Base-by-base conservation (phyloP, 2,888 invertebrate genomes). In the Anaspis maculata region DNA sequence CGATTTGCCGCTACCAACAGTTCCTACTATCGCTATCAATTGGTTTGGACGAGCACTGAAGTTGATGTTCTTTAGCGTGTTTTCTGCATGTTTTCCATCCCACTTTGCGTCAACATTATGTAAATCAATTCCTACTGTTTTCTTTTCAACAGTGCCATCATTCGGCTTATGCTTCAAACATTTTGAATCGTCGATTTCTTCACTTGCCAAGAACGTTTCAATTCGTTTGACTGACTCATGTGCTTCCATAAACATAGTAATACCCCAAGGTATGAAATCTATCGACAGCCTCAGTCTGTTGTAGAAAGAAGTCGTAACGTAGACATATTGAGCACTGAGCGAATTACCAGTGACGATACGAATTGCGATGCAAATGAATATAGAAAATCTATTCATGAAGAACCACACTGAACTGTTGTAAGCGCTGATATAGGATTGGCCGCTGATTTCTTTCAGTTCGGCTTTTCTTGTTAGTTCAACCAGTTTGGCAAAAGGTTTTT, bases 211-310 rank as follows among this genome's bases (percentile, higher is more conserved):
- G 34, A 66, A 77, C 58, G 55, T 73, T 69, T 72, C 71, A 13
- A 87, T 65, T 32, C 87, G 71, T 39, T 70, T 72, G 32, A 83
- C 73, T 5, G 83, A 81, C 30, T 88, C 81, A 12, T 73, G 62
- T 0, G 79, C 77, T 66, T 89, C 88, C 0, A 84, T 82, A 25
- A 81, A 71, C 64, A 79, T 79, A 3, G 83, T 77, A 42, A 88
- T 77, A 29, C 79, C 83, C 68, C 83, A 82, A 0, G 91, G 89
- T 49, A 90, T 84, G 67, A 85, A 89, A 7, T n/a, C n/a, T n/a
- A n/a, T n/a, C n/a, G n/a, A n/a, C n/a, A n/a, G n/a, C n/a, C n/a
- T n/a, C 10, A 24, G 5, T 5, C 4, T 24, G 4, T 10, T 10
- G 24, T 77, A 84, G 61, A 81, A 83, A 48, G 82, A 80, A 7